Evolutionary conservation across 2,888 invertebrate genomes (phyloP), one percentile per base, ranked within the genome.

Genomic region (Chydorus sphaericus): DNA sequence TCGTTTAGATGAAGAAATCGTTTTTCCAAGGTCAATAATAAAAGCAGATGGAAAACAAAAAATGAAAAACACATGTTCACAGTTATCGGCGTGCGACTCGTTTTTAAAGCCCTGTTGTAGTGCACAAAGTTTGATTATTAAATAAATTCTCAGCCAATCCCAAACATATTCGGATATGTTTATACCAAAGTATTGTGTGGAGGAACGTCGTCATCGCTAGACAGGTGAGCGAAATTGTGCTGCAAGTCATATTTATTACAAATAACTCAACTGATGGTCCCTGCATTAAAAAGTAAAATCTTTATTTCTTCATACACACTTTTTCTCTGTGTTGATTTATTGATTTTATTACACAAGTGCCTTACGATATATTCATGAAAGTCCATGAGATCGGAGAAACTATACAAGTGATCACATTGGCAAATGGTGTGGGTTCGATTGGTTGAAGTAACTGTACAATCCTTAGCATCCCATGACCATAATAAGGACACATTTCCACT

Each of bases 61-160:
- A 77, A 66, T 60, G 71, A 71, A n/a, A 72, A 58, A 58, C 74
- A 74, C 49, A 76, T 65, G 61, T 77, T 74, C 60, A 74, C 71
- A 63, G 76, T 76, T 57, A 77, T 75, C 5, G 73, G 71, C 57
- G 71, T 71, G n/a, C 75, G 67, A 51, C 73, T 71, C 61, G 59
- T 54, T 29, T 57, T 58, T 16, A 36, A 48, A 44, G 30, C n/a
- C 16, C 20, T 54, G 14, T 8, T 38, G 57, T 30, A n/a, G n/a
- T n/a, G n/a, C n/a, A n/a, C n/a, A n/a, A n/a, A n/a, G n/a, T n/a
- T n/a, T n/a, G n/a, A n/a, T n/a, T n/a, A n/a, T n/a, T n/a, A n/a
- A n/a, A n/a, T n/a, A n/a, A n/a, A n/a, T n/a, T n/a, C n/a, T n/a
- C n/a, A n/a, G n/a, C n/a, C n/a, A n/a, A n/a, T n/a, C n/a, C n/a